These are phyloP conservation scores for Tribolium castaneum DNA, from an alignment of 1,140 invertebrate genomes.

Conservation along the genomic window DNA sequence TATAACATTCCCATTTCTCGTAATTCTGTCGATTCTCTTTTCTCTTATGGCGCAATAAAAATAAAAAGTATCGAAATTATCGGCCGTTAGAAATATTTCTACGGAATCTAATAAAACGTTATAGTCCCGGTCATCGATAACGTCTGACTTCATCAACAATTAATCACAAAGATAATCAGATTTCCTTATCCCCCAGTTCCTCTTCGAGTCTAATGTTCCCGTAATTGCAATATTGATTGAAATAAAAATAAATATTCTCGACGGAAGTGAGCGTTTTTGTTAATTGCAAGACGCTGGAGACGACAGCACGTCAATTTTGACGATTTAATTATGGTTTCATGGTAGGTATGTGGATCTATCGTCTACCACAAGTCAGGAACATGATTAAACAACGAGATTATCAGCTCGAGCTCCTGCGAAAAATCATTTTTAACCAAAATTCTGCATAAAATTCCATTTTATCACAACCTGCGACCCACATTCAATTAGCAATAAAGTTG, in stretches of 20 bases:
- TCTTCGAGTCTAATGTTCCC: neutral
- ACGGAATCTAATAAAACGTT: conserved; percentile 16
- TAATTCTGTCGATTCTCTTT: neutral
- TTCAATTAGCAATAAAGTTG: conserved; percentile 31
- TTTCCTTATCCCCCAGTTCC: neutral
- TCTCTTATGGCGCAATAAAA: neutral
- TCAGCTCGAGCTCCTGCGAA: neutral
- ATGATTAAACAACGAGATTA: neutral
- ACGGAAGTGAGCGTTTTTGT: neutral
- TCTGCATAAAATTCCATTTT: conserved; percentile 9
- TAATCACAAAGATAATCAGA: neutral
- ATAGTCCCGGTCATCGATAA: neutral
- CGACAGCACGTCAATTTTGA: neutral
- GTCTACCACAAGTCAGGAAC: neutral
- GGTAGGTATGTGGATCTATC: neutral
- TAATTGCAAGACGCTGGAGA: neutral
- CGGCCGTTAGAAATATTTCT: neutral
- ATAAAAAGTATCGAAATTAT: neutral
- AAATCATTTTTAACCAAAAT: conserved; percentile 1
- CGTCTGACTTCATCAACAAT: conserved; percentile 16
- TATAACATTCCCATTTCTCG: neutral
- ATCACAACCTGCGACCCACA: conserved; percentile 29
- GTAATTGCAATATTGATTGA: neutral
- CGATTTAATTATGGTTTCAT: neutral
- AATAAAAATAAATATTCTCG: neutral